Conservation (phyloP, 2,797 vertebrate species). For the Sitta carolinensis region DNA sequence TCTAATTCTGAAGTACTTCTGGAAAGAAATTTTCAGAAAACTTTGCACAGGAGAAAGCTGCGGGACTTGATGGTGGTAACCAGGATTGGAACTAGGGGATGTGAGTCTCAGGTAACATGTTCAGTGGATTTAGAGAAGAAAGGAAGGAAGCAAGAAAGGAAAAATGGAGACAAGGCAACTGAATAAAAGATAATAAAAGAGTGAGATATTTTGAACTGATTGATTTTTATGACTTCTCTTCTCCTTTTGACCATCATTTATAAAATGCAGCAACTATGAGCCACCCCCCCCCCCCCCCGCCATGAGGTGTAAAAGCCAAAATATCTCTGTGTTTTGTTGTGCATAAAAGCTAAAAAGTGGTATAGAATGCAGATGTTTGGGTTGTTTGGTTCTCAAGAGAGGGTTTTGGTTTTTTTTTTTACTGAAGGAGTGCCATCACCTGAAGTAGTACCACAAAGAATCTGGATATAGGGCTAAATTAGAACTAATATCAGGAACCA, state of each 20-base stretch:
- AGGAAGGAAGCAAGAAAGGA: not conserved
- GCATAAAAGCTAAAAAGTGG: not conserved
- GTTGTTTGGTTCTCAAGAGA: not conserved
- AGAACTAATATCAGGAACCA: not conserved
- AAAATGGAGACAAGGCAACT: not conserved
- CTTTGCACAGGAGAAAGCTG: not conserved
- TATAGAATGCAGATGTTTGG: not conserved
- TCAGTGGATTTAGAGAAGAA: not conserved
- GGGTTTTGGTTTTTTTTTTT: not conserved
- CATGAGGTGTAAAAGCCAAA: not conserved
- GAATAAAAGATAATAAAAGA: not conserved
- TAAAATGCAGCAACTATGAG: not conserved
- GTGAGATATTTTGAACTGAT: not conserved
- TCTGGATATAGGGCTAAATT: not conserved
- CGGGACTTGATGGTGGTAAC: not conserved
- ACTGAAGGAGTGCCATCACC: not conserved
- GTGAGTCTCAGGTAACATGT: not conserved
- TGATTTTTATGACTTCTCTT: not conserved
- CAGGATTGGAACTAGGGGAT: not conserved
- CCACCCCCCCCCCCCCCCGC: rapidly evolving
- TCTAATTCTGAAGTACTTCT: not conserved
- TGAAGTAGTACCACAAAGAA: not conserved
- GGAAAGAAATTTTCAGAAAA: not conserved
- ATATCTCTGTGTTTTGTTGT: not conserved
- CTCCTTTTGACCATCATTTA: not conserved